Percentiles rank a stretch among this genome's conserved stretches.
Conservation (phyloP, 2,797 vertebrate genomes). For the Melanotaenia boesemani region DNA sequence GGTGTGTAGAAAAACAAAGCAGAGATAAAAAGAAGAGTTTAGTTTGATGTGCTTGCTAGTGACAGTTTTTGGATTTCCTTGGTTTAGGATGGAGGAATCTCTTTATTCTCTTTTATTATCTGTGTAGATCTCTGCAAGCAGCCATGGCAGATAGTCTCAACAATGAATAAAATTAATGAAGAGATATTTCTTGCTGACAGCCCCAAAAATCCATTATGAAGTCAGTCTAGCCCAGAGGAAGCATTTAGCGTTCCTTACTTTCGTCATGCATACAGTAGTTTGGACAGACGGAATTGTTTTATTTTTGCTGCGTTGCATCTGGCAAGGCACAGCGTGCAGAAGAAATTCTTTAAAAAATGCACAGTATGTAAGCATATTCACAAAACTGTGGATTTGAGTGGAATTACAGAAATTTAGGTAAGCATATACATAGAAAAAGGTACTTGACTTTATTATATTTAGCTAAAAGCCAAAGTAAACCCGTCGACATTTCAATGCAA, state of each 20-base stretch:
- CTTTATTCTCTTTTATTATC: background rate
- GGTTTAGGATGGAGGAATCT: slow-evolving; percentile 29
- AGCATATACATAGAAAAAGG: background rate
- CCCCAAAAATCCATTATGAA: background rate
- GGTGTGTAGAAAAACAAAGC: slow-evolving; percentile 44
- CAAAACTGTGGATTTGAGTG: background rate
- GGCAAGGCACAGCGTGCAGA: background rate
- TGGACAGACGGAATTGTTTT: background rate
- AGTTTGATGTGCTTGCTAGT: slow-evolving; percentile 42
- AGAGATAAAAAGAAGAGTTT: slow-evolving; percentile 31
- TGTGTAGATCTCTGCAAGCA: slow-evolving; percentile 12
- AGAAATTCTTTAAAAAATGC: no score
- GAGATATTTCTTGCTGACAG: slow-evolving; percentile 4
- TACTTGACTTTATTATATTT: background rate
- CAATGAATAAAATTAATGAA: slow-evolving; percentile 7
- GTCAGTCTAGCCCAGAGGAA: background rate
- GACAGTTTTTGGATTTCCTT: slow-evolving; percentile 44
- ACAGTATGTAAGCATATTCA: background rate
- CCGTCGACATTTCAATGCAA: no score
- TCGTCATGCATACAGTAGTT: background rate
- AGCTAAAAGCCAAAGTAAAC: no score
- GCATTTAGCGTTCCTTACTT: background rate
- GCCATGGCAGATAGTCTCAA: slow-evolving; percentile 15
- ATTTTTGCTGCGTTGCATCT: background rate
- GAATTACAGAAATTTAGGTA: background rate